Base-by-base conservation (phyloP, 2,888 invertebrate genomes). In the Cheilosia pagana region DNA sequence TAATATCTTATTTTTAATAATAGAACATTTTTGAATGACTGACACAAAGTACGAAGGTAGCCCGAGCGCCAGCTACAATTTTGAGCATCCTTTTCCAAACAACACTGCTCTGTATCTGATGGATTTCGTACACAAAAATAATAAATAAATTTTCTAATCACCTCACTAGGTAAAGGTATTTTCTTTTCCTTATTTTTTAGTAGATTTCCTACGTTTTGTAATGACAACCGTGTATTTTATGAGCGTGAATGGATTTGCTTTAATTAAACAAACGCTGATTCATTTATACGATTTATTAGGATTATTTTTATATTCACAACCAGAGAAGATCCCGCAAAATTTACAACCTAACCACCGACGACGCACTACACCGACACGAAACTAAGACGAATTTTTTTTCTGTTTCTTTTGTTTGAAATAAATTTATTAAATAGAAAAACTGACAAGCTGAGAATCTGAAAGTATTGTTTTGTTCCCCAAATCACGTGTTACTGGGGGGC, bases 1-100 rank as follows among this genome's bases (percentile, higher is more conserved):
- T 85, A 85, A 85, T 81, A 67, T 72, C 65, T 55, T 43, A 75
- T 85, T 75, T 85, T 75, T 85, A 85, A 76, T 85, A 85, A 85
- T 85, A 85, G 81, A 85, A 85, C 85, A 21, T 67, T 35, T 16
- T 31, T 67, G 63, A 50, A 48, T 68, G 62, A 81, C 45, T 75
- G 59, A 70, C 52, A n/a, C 45, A 16, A 62, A 3, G 23, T 48
- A 21, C 8, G 23, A 21, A 23, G 50, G 50, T 50, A 50, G 23
- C 16, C 5, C 6, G 6, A 16, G 1, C 14, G 4, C 7, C 6
- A 50, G 39, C 21, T 28, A 59, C 50, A 67, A 67, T 59, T 52
- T 16, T 16, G 59, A 74, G 43, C 57, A 59, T 75, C 59, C 50
- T 75, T 16, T 45, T 19, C n/a, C 5, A 19, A 45, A 23, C 50